Base-by-base conservation (phyloP, 2,888 invertebrate genomes). In the Drosophila testacea region DNA sequence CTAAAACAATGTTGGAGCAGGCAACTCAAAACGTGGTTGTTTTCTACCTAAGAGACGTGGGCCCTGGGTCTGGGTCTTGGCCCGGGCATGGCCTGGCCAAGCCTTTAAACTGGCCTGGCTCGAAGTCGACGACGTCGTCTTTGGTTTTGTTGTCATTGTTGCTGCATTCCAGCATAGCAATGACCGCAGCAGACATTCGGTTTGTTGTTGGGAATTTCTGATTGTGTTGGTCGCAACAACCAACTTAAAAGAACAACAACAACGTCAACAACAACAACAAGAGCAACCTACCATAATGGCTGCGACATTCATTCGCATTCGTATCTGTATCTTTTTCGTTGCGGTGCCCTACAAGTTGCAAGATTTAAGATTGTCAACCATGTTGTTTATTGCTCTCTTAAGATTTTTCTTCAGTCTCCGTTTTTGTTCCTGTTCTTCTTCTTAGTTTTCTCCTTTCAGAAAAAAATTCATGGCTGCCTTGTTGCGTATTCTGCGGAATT, bases 331-430 rank as follows among this genome's bases (percentile, higher is more conserved):
- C 11, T 83, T 22, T 22, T 22, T 22, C 22, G 71, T 44, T 72
- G 73, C 77, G 67, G 70, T 74, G 78, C 76, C 75, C 78, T 72
- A 77, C 71, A 83, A 81, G 77, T 77, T 69, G 76, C 71, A 90
- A 86, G 87, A 88, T 88, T 88, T 87, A 90, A 84, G 89, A 88
- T 88, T 88, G 87, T 90, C 87, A 88, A 88, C 87, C 90, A 88
- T 88, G 89, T 90, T 88, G 89, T 88, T 88, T 86, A 86, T 86
- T 66, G 83, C 78, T 82, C 88, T 89, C 88, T 89, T 73, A 88
- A 89, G 85, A 86, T 85, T 85, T 85, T 79, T 79, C 80, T 76
- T 76, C 73, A 72, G 65, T 57, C 66, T 56, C 27, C 28, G 54
- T 56, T 48, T 63, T 51, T 50, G 69, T 67, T 61, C 42, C 47